Evolutionary conservation across 1,140 invertebrate genomes (phyloP).

Genomic region (Drosophila trapezifrons): DNA sequence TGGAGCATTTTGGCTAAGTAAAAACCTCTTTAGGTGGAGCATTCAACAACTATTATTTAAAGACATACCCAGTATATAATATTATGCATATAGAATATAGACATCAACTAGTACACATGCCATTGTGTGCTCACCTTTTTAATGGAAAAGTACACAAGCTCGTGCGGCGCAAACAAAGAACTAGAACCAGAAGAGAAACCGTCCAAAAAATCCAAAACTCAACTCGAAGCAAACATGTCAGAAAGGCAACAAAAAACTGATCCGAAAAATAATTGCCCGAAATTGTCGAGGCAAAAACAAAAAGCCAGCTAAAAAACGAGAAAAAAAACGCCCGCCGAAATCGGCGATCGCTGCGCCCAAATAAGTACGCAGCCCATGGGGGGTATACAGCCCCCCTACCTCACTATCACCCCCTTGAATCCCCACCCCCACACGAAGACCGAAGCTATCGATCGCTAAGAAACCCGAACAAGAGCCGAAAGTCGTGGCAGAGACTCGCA

Average conservation of each 20-base stretch:
- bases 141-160: conserved; percentile 40
- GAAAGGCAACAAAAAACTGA: conserved; percentile 30
- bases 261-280: conserved; percentile 58
- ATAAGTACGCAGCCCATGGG: conserved; percentile 56
- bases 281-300: conserved; percentile 47
- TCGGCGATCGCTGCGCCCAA: conserved; percentile 47
- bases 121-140: conserved; percentile 33
- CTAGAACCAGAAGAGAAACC: conserved; percentile 41
- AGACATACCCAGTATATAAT: neutral
- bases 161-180: conserved; percentile 36
- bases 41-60: neutral
- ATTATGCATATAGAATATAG: neutral
- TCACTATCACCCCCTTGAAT: neutral
- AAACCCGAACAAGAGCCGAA: conserved; percentile 10
- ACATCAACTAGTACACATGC: neutral
- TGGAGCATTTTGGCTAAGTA: neutral
- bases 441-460: conserved; percentile 16
- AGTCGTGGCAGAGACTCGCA: neutral
- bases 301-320: conserved; percentile 23
- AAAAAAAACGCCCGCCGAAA: conserved; percentile 22
- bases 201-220: conserved; percentile 33
- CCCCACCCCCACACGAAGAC: conserved; percentile 3
- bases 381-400: conserved; percentile 16
- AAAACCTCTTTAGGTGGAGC: neutral
- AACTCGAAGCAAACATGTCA: conserved; percentile 51